Percentiles rank a stretch among this genome's conserved stretches.
phyloP scores from a whole-genome alignment of 2,888 invertebrate genomes.

The Eilema depressum region DNA sequence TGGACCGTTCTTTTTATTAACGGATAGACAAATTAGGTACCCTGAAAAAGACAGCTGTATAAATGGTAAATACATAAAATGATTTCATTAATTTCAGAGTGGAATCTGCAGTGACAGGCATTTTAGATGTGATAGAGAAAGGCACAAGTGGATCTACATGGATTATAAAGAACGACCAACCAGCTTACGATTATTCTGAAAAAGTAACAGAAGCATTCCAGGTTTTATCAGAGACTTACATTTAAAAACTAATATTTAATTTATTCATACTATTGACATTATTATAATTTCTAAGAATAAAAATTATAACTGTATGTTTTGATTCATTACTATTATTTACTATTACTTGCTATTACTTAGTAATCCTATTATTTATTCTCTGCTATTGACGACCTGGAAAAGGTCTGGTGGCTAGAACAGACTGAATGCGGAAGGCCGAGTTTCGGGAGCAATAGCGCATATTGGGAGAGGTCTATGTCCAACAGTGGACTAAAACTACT shows the following conservation, averaged over 20 bases:
- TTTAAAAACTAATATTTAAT: background rate
- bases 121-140: slow-evolving; percentile 71
- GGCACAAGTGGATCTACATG: slow-evolving; percentile 74
- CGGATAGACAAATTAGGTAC: no score
- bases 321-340: background rate
- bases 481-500: no score
- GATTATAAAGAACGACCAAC: slow-evolving; percentile 74
- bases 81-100: slow-evolving; percentile 63
- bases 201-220: slow-evolving; percentile 64
- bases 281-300: background rate
- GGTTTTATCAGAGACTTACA: slow-evolving; percentile 54
- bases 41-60: no score
- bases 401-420: no score
- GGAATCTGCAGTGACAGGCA: slow-evolving; percentile 75
- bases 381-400: no score
- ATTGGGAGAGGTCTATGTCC: no score
- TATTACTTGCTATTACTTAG: no score
- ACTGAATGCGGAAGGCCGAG: no score
- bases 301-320: background rate
- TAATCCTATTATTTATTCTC: no score
- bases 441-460: no score
- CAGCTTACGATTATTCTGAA: slow-evolving; percentile 67
- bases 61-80: background rate
- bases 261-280: background rate
- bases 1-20: no score